These are phyloP conservation scores for Myoxocephalus aenaeus DNA, from an alignment of 2,797 vertebrate genomes.

Conservation along the genomic window DNA sequence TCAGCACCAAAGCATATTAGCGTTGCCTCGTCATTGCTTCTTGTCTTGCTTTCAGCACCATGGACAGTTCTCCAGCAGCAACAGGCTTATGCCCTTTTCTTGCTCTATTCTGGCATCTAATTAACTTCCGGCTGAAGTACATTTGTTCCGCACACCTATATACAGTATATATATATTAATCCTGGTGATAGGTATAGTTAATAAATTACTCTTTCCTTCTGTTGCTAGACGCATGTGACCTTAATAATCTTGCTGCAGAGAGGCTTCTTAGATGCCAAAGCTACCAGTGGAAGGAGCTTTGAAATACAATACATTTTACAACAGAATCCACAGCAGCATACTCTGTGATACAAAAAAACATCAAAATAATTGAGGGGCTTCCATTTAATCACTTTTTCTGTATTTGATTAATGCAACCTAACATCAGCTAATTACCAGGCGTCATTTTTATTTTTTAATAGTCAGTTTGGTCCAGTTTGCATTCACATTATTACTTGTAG, in stretches of 20 bases:
- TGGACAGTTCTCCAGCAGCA: conserved; percentile 48
- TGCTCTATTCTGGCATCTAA: conserved; percentile 27
- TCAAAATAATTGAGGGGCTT: conserved; percentile 9
- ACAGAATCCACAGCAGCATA: neutral
- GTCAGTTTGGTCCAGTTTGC: neutral
- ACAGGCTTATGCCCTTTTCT: neutral
- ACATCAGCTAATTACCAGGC: neutral
- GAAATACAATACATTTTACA: conserved; percentile 21
- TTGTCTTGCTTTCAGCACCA: conserved; percentile 57
- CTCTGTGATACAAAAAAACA: conserved; percentile 1
- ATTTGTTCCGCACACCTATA: conserved; percentile 20
- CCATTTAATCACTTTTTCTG: neutral
- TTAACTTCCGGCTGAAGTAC: conserved; percentile 18
- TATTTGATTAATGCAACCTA: conserved; percentile 7
- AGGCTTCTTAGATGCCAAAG: conserved; percentile 21
- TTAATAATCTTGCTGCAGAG: conserved; percentile 38
- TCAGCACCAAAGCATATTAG: conserved; percentile 10
- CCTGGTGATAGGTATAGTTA: conserved; percentile 21
- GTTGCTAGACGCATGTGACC: conserved; percentile 26
- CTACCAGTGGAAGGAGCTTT: conserved; percentile 7
- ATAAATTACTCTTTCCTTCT: conserved; percentile 24
- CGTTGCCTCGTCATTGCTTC: neutral
- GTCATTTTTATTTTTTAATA: neutral
- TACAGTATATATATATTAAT: conserved; percentile 15
- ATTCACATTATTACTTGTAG: neutral